These are phyloP conservation scores for Drosophila subpulchrella DNA, from an alignment of 1,140 invertebrate genomes.

Conservation along the genomic window DNA sequence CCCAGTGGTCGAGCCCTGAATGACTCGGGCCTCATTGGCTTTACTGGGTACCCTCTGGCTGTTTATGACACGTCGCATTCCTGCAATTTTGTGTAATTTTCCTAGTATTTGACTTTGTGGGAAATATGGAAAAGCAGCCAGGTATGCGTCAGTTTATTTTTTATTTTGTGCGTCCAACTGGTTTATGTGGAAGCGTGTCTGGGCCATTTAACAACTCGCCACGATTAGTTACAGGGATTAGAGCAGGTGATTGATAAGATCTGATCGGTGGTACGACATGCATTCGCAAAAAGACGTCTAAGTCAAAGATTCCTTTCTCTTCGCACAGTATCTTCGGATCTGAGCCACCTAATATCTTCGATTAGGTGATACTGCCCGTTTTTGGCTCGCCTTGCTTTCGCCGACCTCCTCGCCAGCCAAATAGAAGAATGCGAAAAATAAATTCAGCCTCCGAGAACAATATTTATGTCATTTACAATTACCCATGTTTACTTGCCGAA, in stretches of 20 bases:
- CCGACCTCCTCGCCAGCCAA: slow-evolving; percentile 15
- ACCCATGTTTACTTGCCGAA: slow-evolving; percentile 50
- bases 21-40: slow-evolving; percentile 7
- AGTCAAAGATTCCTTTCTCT: neutral
- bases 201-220: neutral
- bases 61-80: slow-evolving; percentile 28
- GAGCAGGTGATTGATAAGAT: neutral
- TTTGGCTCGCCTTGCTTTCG: slow-evolving; percentile 4
- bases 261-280: neutral
- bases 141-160: neutral
- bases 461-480: slow-evolving; percentile 57
- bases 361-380: neutral
- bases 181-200: slow-evolving; percentile 29
- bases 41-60: slow-evolving; percentile 11
- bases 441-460: slow-evolving; percentile 45
- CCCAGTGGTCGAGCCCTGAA: slow-evolving; percentile 12
- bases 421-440: slow-evolving; percentile 44
- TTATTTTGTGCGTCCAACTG: slow-evolving; percentile 16
- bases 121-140: neutral
- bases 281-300: neutral
- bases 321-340: no score
- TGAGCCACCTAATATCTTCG: neutral
- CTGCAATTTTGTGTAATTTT: neutral
- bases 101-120: neutral
- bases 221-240: slow-evolving; percentile 11